Evolutionary conservation across 2,888 invertebrate genomes (phyloP).

Genomic region (Melieria omissa): DNA sequence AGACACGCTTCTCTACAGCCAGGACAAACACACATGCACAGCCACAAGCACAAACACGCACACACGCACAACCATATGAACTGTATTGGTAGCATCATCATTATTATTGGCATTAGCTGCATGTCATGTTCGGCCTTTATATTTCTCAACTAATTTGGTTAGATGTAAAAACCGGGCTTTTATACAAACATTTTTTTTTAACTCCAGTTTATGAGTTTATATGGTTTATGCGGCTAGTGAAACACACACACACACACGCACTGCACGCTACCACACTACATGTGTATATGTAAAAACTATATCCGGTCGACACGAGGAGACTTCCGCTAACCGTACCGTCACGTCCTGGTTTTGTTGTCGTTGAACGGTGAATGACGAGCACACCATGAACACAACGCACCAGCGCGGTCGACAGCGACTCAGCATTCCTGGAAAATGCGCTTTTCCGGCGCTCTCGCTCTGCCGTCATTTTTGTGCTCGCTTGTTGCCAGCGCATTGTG

Average conservation of each 20-base stretch:
- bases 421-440: conserved; percentile 2
- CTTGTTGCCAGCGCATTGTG: no score
- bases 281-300: neutral
- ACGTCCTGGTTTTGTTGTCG: conserved; percentile 26
- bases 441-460: conserved; percentile 2
- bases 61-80: neutral
- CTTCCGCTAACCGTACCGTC: conserved; percentile 16
- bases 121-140: no score
- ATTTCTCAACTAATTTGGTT: no score
- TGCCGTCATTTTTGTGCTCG: neutral
- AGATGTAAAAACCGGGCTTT: no score
- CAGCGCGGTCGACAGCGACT: neutral
- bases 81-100: neutral
- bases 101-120: no score
- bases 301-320: conserved; percentile 7
- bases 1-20: no score
- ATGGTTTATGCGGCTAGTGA: neutral
- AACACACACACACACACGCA: neutral
- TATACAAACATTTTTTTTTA: neutral
- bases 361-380: conserved; percentile 22
- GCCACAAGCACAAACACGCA: conserved; percentile 11
- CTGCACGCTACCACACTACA: neutral
- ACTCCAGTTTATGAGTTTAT: neutral
- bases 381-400: neutral
- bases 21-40: neutral